phyloP scores from a whole-genome alignment of 2,888 invertebrate genomes.

The Ditylenchus weischeri region DNA sequence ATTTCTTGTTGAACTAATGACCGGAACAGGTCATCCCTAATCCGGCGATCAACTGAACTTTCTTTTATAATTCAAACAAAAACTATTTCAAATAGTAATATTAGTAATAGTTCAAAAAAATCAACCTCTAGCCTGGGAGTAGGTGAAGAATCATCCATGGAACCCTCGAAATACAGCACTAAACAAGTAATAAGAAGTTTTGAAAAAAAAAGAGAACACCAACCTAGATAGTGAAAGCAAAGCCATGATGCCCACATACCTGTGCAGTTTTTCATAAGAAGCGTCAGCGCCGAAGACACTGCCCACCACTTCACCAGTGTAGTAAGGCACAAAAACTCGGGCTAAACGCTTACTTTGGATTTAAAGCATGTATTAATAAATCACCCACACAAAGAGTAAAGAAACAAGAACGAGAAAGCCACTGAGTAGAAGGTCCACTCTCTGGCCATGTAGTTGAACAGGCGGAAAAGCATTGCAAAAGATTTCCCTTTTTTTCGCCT shows the following conservation, averaged over 20 bases:
- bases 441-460: conserved; percentile 54
- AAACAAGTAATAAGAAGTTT: too few species aligned
- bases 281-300: conserved; percentile 51
- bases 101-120: too few species aligned
- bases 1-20: too few species aligned
- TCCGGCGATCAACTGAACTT: too few species aligned
- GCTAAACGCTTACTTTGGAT: conserved; percentile 39
- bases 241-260: conserved; percentile 50
- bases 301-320: conserved; percentile 56
- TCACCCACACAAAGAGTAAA: conserved; percentile 54
- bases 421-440: conserved; percentile 53
- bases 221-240: conserved; percentile 40
- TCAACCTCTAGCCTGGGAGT: too few species aligned
- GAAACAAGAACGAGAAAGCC: conserved; percentile 54
- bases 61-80: too few species aligned
- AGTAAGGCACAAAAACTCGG: conserved; percentile 56
- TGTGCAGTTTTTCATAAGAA: conserved; percentile 49
- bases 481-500: conserved; percentile 52
- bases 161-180: too few species aligned
- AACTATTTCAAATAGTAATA: too few species aligned
- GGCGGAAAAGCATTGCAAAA: conserved; percentile 49
- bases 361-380: too few species aligned
- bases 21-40: too few species aligned
- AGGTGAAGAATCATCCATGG: too few species aligned
- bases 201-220: too few species aligned